Base-by-base conservation (phyloP, 2,888 invertebrate species). In the Diplazon laetatorius region DNA sequence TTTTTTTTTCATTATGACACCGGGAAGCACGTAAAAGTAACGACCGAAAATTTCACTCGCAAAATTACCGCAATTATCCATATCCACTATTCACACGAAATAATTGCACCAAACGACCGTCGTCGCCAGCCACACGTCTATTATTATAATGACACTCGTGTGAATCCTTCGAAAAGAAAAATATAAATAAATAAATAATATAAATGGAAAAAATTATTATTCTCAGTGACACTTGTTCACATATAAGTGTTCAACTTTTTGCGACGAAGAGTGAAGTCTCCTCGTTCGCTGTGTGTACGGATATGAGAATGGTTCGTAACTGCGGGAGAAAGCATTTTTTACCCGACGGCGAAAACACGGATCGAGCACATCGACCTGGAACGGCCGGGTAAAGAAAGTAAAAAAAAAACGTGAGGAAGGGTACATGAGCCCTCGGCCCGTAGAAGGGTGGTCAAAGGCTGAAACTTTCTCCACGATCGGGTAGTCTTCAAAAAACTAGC, bases 401-500 rank as follows among this genome's bases (percentile, higher is more conserved):
- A 30, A 30, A 30, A 30, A 30, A 30, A 30, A 30, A 30, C 30
- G 84, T 75, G 78, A 65, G 65, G 46, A 81, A 80, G 80, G 80
- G 70, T 80, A 52, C n/a, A n/a, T n/a, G n/a, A n/a, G n/a, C n/a
- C n/a, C n/a, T n/a, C n/a, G n/a, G 50, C 65, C 57, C 16, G 66
- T 78, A 44, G 76, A 81, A 78, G 83, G 75, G 83, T 74, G 74
- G 80, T 72, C 76, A 63, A 70, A 82, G 76, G 60, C 80, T 78
- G 70, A 44, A 69, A 73, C 80, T 81, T 80, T 83, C 80, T 68
- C 81, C 62, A n/a, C n/a, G 65, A 60, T 55, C 52, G 52, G 71
- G 74, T 78, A 80, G 79, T 81, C 84, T 83, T 84, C 81, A 86
- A 85, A 85, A 87, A 86, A 88, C 42, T n/a, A 20, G 25, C 30